Conservation (phyloP, 2,888 invertebrate species). For the Drosophila melanosoma region DNA sequence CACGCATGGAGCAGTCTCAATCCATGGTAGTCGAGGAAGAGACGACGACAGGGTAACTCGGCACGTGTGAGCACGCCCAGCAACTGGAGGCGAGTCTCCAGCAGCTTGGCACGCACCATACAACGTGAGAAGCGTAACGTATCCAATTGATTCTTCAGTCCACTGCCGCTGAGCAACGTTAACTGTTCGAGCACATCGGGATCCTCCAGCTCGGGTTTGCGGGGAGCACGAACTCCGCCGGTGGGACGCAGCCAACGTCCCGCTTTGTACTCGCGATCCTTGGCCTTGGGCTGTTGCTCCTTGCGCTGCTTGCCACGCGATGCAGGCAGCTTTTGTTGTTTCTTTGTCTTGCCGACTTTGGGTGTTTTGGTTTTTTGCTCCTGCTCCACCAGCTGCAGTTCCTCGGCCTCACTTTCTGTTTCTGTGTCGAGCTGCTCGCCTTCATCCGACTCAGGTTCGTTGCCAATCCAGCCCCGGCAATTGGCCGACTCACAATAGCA, state of each 20-base stretch:
- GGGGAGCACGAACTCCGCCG: slow-evolving; percentile 1
- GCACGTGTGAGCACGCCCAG: slow-evolving; percentile 92
- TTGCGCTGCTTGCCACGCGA: slow-evolving; percentile 48
- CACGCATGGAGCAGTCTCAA: slow-evolving; percentile 95
- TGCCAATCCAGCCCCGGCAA: slow-evolving; percentile 98
- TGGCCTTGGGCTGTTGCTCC: slow-evolving; percentile 56
- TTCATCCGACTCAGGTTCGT: slow-evolving; percentile 91
- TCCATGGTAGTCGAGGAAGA: slow-evolving; percentile 98
- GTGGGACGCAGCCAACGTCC: slow-evolving; percentile 68
- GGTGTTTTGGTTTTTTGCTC: slow-evolving; percentile 39
- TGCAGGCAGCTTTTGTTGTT: slow-evolving; percentile 28
- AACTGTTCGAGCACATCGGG: slow-evolving; percentile 94
- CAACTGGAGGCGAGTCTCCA: slow-evolving; percentile 90
- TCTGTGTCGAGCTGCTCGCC: slow-evolving; percentile 85
- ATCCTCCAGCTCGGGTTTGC: slow-evolving; percentile 86
- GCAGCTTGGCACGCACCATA: slow-evolving; percentile 96
- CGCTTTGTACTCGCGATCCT: slow-evolving; percentile 78
- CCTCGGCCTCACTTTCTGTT: slow-evolving; percentile 86
- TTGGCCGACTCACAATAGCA: slow-evolving; percentile 96
- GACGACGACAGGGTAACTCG: slow-evolving; percentile 92
- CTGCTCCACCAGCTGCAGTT: slow-evolving; percentile 27
- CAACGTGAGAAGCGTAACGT: slow-evolving; percentile 95
- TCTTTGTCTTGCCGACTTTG: slow-evolving; percentile 19
- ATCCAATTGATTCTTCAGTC: slow-evolving; percentile 95
- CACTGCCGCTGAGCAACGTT: slow-evolving; percentile 90